Evolutionary conservation across 2,797 vertebrate genomes (phyloP), one percentile per base, ranked within the genome.

Genomic region (Sebastes umbrosus): DNA sequence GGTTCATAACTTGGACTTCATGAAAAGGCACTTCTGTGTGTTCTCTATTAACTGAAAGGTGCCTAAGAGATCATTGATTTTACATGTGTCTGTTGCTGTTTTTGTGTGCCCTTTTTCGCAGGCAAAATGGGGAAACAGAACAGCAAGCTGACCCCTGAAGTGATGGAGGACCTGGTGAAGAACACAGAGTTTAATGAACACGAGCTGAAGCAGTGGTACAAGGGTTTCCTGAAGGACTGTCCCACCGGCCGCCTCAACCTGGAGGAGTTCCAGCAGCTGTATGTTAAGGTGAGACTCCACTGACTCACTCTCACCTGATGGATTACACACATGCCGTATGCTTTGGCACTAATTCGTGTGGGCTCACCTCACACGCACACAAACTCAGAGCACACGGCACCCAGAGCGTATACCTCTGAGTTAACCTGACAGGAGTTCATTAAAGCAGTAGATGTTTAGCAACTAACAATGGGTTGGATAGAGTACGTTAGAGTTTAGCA

Each of bases 121-220:
- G 97, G 93, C 95, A 97, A 73, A 93, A 99, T 99, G 98, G 97
- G 98, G 94, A 99, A 99, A 94, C 98, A 99, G 93, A 99, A 98
- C 92, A 99, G 98, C 96, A 99, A 99, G 90, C 96, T 99, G 95
- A 97, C 97, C 90, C 98, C 98, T 12, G 98, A 99, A 93, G 97
- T 97, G 90, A 97, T 99, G 97, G 98, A 98, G 84, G 97, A 99
- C 89, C 96, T 99, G 95, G 97, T 98, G 95, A 99, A 97, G 96
- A 98, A 96, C 95, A 99, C 98, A n/a, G 98, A 99, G 93, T 99
- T 99, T 94, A 99, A 99, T 1, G 98, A 99, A 85, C 97, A 98
- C 0, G 98, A 99, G 91, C 96, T 99, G 85, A 99, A 99, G 95
- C 98, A 99, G 93, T 99, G 98, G 98, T 99, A 99, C 96, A 99